A percentile compares a stretch with the other conserved stretches of the same genome.
phyloP scores from a whole-genome alignment of 2,888 invertebrate species.

The Stenodema calcarata region DNA sequence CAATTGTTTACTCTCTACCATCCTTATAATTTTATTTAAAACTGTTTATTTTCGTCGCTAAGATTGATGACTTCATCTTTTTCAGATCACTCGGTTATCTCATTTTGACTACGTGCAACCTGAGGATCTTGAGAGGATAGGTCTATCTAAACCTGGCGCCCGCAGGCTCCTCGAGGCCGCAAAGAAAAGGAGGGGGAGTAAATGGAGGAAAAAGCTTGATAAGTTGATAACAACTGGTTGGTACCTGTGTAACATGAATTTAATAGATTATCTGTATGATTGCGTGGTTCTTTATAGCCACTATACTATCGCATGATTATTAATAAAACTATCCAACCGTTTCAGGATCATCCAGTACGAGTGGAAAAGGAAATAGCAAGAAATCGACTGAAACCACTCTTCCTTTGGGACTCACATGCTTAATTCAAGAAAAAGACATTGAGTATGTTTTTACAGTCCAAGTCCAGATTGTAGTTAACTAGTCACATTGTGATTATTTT shows the following conservation, averaged over 20 bases:
- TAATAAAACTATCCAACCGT: too few species aligned
- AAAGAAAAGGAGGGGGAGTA: conserved; percentile 81
- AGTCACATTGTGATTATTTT: too few species aligned
- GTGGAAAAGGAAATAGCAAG: conserved; percentile 57
- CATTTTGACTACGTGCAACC: conserved; percentile 98
- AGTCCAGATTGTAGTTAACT: too few species aligned
- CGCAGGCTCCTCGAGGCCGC: conserved; percentile 89
- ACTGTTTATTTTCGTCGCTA: background rate
- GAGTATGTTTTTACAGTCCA: conserved; percentile 63
- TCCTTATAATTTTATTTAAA: background rate
- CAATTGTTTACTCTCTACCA: background rate
- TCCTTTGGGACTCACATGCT: conserved; percentile 69
- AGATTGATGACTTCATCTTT: background rate
- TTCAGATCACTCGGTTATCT: conserved; percentile 83
- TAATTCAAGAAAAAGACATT: conserved; percentile 85
- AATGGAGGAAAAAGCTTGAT: conserved; percentile 82
- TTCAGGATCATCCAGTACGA: conserved; percentile 59
- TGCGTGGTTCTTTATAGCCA: too few species aligned
- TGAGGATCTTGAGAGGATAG: conserved; percentile 93
- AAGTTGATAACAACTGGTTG: conserved; percentile 69
- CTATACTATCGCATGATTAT: too few species aligned
- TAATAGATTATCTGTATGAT: too few species aligned
- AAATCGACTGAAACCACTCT: conserved; percentile 16
- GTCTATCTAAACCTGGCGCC: conserved; percentile 91
- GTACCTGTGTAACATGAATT: background rate